Evolutionary conservation across 2,888 invertebrate species (phyloP).

Genomic region (Fragum whitleyi): DNA sequence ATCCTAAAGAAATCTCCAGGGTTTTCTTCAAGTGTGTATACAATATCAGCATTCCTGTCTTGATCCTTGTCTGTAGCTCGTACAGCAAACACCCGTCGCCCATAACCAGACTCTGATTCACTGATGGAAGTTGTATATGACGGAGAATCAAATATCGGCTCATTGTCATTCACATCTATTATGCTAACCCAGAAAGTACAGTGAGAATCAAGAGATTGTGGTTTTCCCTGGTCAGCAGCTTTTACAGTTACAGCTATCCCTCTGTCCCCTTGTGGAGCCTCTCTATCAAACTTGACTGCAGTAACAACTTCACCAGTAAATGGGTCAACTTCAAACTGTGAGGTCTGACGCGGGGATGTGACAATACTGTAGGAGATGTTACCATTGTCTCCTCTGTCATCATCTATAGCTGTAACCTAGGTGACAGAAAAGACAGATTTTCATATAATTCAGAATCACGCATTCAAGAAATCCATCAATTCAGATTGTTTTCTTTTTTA

Average conservation of each 20-base stretch:
- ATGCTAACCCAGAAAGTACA: conserved; percentile 91
- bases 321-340: conserved; percentile 97
- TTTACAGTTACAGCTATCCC: conserved; percentile 90
- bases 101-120: conserved; percentile 59
- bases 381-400: conserved; percentile 94
- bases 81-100: conserved; percentile 74
- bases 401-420: conserved; percentile 95
- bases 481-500: too few relatives aligned
- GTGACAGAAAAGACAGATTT: not conserved
- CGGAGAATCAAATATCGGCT: conserved; percentile 80
- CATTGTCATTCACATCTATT: conserved; percentile 81
- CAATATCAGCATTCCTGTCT: conserved; percentile 93
- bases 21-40: conserved; percentile 87
- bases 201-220: conserved; percentile 95
- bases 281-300: conserved; percentile 92
- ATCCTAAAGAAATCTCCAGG: conserved; percentile 98
- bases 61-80: conserved; percentile 97
- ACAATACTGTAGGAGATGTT: conserved; percentile 95
- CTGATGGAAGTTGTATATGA: conserved; percentile 72
- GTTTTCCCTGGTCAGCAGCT: conserved; percentile 99
- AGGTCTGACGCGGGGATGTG: conserved; percentile 91
- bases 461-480: too few relatives aligned
- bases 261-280: conserved; percentile 85
- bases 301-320: conserved; percentile 95
- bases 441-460: too few relatives aligned